A percentile compares a stretch with the other conserved stretches of the same genome.
phyloP scores from a whole-genome alignment of 2,797 vertebrate species.

The Monodelphis domestica region DNA sequence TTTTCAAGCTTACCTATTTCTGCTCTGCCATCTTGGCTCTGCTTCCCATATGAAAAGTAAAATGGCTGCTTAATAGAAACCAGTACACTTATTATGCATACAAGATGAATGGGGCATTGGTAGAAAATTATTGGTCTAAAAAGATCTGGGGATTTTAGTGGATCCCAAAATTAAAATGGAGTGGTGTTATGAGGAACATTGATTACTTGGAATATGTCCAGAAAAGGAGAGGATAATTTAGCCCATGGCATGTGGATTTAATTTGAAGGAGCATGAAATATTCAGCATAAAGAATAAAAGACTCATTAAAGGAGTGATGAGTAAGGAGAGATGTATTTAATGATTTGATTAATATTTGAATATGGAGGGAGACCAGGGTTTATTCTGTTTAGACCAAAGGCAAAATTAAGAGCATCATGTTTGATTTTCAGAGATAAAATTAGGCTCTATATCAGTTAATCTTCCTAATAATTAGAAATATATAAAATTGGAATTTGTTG shows the following conservation, averaged over 20 bases:
- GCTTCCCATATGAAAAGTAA: no score
- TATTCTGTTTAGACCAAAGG: not conserved
- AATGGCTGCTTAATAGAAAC: no score
- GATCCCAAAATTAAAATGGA: not conserved
- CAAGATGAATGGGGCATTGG: not conserved
- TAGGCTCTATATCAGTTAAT: not conserved
- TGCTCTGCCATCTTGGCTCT: no score
- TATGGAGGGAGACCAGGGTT: not conserved
- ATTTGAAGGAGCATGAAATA: not conserved
- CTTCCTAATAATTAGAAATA: not conserved
- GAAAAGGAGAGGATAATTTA: not conserved
- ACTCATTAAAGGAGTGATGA: no score
- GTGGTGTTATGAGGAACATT: not conserved
- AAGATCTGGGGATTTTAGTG: not conserved
- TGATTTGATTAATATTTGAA: no score
- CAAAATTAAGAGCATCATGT: not conserved
- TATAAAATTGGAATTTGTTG: not conserved
- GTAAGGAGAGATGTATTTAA: not conserved
- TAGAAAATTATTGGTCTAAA: not conserved
- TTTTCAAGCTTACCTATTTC: no score
- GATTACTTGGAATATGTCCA: not conserved
- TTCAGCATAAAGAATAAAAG: not conserved
- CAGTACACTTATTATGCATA: no score
- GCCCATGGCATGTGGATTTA: not conserved
- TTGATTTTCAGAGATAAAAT: not conserved